These are phyloP conservation scores for Graptemys geographica DNA, from an alignment of 2,797 vertebrate species.

Conservation along the genomic window DNA sequence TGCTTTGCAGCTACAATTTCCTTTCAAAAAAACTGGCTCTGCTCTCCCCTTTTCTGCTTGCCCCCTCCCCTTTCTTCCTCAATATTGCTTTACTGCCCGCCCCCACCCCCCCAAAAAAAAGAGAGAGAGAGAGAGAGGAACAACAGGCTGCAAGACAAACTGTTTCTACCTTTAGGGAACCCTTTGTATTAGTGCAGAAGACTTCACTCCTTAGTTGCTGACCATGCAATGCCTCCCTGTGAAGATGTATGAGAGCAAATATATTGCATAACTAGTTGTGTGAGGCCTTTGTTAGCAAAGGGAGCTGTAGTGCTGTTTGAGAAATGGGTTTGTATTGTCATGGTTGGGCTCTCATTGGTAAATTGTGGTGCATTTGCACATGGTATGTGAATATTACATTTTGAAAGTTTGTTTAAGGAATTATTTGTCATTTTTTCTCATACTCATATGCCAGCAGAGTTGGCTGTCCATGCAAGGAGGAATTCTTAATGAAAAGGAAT, in stretches of 20 bases:
- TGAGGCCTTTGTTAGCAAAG: not conserved
- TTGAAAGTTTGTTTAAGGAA: not conserved
- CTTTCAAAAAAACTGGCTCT: not conserved
- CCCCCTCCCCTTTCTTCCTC: not conserved
- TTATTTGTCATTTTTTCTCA: not conserved
- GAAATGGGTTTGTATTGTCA: not conserved
- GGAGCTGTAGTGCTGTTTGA: rapidly evolving
- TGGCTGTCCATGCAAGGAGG: not conserved
- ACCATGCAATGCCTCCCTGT: not conserved
- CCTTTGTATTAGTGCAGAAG: not conserved
- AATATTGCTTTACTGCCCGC: not conserved
- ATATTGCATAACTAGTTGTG: not conserved
- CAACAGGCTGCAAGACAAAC: not conserved
- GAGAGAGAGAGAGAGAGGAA: not conserved
- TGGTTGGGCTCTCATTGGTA: not conserved
- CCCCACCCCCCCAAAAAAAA: not conserved
- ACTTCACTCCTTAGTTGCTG: not conserved
- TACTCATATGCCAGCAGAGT: not conserved
- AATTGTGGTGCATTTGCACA: not conserved
- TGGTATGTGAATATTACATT: not conserved
- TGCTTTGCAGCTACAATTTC: not conserved
- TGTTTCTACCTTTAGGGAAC: not conserved
- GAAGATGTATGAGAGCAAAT: not conserved
- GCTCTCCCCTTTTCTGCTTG: not conserved
- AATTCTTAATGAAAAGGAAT: not conserved